These are phyloP conservation scores for Knipowitschia caucasica DNA, from an alignment of 2,797 vertebrate genomes.

Conservation along the genomic window DNA sequence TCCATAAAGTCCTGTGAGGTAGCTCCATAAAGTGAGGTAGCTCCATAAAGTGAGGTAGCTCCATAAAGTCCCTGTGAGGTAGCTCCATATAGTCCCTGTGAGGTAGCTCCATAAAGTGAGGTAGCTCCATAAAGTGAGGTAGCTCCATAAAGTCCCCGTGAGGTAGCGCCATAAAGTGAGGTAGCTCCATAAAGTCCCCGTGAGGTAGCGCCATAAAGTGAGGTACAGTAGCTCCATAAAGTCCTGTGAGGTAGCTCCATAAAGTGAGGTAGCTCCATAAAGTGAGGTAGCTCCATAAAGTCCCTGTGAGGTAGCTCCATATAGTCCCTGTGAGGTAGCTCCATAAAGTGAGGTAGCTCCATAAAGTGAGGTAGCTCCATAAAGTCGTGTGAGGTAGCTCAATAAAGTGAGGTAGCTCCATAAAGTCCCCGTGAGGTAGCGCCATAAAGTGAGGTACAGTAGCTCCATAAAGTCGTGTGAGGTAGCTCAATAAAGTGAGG, in stretches of 20 bases:
- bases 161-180: not conserved
- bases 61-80: no score
- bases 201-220: not conserved
- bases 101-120: not conserved
- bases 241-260: no score
- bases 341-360: not conserved
- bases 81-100: conserved; percentile 49
- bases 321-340: conserved; percentile 33
- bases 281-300: not conserved
- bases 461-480: not conserved
- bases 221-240: not conserved
- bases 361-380: no score
- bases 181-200: conserved; percentile 29
- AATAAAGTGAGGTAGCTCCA: not conserved
- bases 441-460: not conserved
- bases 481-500: no score
- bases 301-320: no score
- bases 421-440: conserved; percentile 30
- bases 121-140: not conserved
- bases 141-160: conserved; percentile 49
- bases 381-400: not conserved
- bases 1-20: not conserved
- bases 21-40: no score
- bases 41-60: not conserved
- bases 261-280: not conserved